These are phyloP conservation scores for Zaprionus davidi DNA, from an alignment of 1,140 invertebrate genomes.

Conservation along the genomic window DNA sequence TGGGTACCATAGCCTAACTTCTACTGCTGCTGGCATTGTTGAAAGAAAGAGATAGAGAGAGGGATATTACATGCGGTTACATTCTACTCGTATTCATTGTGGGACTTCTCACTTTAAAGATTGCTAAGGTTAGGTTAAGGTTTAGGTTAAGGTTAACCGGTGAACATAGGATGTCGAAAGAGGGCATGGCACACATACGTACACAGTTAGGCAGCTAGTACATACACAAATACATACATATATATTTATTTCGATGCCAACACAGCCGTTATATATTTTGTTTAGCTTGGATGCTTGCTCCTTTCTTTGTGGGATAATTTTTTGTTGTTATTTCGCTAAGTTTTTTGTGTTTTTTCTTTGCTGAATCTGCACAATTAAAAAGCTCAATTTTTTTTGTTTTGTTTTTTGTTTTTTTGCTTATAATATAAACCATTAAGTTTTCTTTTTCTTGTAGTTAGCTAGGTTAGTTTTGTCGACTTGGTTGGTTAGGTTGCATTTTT, in stretches of 20 bases:
- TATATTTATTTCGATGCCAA: conserved; percentile 27
- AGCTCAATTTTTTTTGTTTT: conserved; percentile 52
- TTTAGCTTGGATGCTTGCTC: conserved; percentile 20
- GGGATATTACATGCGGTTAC: not conserved
- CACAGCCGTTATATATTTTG: conserved; percentile 15
- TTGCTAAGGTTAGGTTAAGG: conserved; percentile 20
- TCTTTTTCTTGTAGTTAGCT: conserved; percentile 46
- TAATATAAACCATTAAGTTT: conserved; percentile 66
- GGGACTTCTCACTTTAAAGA: conserved; percentile 10
- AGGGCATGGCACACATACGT: conserved; percentile 21
- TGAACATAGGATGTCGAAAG: conserved; percentile 20
- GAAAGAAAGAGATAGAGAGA: not conserved
- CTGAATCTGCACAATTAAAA: conserved; percentile 73
- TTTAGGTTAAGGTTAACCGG: conserved; percentile 23
- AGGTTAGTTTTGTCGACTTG: conserved; percentile 60
- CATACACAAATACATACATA: conserved; percentile 26
- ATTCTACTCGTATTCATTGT: not conserved
- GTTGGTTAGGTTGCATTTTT: conserved; percentile 42
- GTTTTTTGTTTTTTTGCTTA: conserved; percentile 57
- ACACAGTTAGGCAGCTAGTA: conserved; percentile 16
- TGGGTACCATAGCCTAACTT: not conserved
- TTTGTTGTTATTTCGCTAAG: conserved; percentile 33
- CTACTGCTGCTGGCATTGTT: conserved; percentile 28
- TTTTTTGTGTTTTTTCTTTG: conserved; percentile 37
- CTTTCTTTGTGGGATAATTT: conserved; percentile 19